phyloP scores from a whole-genome alignment of 2,888 invertebrate species.

The Caenorhabditis japonica region DNA sequence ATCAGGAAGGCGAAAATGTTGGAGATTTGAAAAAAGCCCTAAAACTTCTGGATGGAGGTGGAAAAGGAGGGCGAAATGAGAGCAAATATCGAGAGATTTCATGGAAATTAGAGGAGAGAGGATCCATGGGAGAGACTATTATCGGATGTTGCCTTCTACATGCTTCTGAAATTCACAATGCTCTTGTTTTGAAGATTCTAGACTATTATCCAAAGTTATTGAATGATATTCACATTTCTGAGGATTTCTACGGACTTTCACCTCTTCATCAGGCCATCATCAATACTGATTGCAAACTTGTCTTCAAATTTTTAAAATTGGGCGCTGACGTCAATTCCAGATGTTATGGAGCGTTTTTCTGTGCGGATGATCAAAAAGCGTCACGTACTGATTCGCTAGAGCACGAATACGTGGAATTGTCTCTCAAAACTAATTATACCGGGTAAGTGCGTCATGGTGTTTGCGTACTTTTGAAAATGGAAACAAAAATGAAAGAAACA shows the following conservation, averaged over 20 bases:
- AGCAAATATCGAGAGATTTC: constrained; percentile 82
- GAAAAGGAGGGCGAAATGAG: constrained; percentile 67
- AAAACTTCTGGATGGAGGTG: constrained; percentile 68
- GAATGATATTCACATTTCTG: constrained; percentile 93
- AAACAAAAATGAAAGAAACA: too few relatives aligned
- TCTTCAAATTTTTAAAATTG: constrained; percentile 91
- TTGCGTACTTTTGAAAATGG: not conserved
- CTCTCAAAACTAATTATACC: constrained; percentile 87
- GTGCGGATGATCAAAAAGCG: constrained; percentile 95
- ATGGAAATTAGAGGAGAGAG: constrained; percentile 65
- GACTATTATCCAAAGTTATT: constrained; percentile 93
- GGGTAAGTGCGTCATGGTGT: constrained; percentile 83
- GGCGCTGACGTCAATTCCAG: constrained; percentile 87
- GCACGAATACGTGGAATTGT: constrained; percentile 91
- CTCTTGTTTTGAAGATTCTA: constrained; percentile 91
- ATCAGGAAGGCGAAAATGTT: constrained; percentile 64
- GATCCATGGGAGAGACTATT: constrained; percentile 88
- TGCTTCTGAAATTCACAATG: constrained; percentile 90
- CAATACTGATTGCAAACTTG: constrained; percentile 97
- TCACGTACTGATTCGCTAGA: constrained; percentile 88
- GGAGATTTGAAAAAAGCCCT: constrained; percentile 70
- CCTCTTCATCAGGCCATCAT: constrained; percentile 94
- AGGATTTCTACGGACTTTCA: constrained; percentile 88
- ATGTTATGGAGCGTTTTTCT: constrained; percentile 95
- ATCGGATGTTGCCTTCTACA: constrained; percentile 85